Base-by-base conservation (phyloP, 2,888 invertebrate species). In the Papilio gigon region DNA sequence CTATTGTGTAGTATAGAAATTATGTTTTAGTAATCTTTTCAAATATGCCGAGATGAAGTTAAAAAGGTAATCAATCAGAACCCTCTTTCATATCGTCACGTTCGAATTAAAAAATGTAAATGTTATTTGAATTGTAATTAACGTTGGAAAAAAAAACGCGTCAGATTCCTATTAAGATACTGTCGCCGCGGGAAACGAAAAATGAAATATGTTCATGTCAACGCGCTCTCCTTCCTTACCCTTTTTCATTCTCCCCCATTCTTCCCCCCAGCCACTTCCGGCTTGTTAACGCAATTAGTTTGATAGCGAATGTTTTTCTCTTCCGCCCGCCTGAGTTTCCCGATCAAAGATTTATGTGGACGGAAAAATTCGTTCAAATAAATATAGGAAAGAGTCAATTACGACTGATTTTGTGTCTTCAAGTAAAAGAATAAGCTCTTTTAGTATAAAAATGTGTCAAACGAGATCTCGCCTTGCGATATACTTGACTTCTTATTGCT, bases 111-210 rank as follows among this genome's bases (percentile, higher is more conserved):
- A 56, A 67, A 62, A 35, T 44, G 25, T 42, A 58, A 58, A 50
- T 61, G 61, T 47, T 56, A 56, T 58, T 68, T 63, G 56, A 44
- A 58, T 50, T 20, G 64, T 60, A 64, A 68, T 68, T 68, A 68
- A 64, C 59, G 30, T 47, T 47, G 33, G 22, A 17, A 59, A 59
- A 60, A 64, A 64, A 59, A 62, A 40, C 44, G 40, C 58, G 50
- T 59, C 50, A 68, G 68, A 68, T 68, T 50, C 40, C 22, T 68
- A 68, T 68, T 68, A 64, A 68, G 68, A 68, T 68, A 64, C 59
- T 65, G 68, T 64, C 68, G 64, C 30, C 64, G 58, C 30, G 40
- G 40, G 44, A 56, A 47, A 35, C 37, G 63, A 68, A 64, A 64
- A 50, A 68, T 68, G 59, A 68, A 68, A 64, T 68, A 68, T 68